Base-by-base conservation (phyloP, 2,113 vertebrate genomes). In the Oncorhynchus clarkii region DNA sequence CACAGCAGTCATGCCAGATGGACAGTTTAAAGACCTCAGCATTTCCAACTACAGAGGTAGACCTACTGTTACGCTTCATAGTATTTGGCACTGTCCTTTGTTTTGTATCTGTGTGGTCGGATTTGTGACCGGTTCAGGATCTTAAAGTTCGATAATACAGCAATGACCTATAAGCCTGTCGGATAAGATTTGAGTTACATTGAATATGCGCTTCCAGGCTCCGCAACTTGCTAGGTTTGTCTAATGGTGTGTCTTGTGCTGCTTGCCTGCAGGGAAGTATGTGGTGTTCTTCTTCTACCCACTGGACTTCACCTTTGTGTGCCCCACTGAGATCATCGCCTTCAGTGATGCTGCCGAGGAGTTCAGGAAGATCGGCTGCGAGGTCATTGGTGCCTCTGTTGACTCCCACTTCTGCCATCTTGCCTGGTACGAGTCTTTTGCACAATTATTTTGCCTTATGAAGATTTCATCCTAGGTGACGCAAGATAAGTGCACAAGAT, bases 341-440 rank as follows among this genome's bases (percentile, higher is more conserved):
- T 99, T 98, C 91, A 98, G 97, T 75, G 97, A 99, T 1, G 94
- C 95, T 3, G 95, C 92, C 0, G 96, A 95, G 0, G 95, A 99
- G 62, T 99, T 99, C 88, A 95, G 85, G 88, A 98, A 97, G 85
- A 94, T 99, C 16, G 94, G 93, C 84, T 98, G 97, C 75, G 96
- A 99, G 91, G 93, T 99, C 77, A 98, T 99, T 75, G 98, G 92
- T 65, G 97, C 96, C 68, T 99, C 98, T 39, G 96, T 98, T 78
- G 98, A 99, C 87, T 99, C 98, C 9, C 98, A 99, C 86, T 99
- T 97, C 82, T 97, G 96, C 83, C 98, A 99, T 84, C 94, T 99
- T 26, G 97, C 97, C 75, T 99, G 96, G 97, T 98, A 87, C 5
- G 64, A 51, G 26, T 39, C 39, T 59, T 59, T n/a, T 18, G 14